phyloP scores from a whole-genome alignment of 2,113 vertebrate species.

The Carassius auratus region DNA sequence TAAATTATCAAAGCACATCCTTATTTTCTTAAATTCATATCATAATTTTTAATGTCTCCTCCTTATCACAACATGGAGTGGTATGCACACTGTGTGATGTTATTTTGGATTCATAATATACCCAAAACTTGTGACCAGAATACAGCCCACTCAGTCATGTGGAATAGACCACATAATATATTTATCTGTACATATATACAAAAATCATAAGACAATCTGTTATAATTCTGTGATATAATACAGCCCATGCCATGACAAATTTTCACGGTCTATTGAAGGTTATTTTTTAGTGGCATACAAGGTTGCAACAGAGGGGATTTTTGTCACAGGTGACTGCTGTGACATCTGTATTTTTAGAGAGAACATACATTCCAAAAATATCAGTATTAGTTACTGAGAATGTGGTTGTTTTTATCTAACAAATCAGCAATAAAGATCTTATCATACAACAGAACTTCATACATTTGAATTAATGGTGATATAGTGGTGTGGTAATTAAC shows the following conservation, averaged over 20 bases:
- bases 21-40: neutral
- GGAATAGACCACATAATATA: neutral
- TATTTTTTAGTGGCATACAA: conserved; percentile 59
- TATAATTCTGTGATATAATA: neutral
- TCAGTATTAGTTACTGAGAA: neutral
- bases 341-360: conserved; percentile 41
- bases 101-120: conserved; percentile 22
- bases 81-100: neutral
- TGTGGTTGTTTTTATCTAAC: neutral
- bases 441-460: neutral
- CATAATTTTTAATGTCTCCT: neutral
- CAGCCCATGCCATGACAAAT: conserved; percentile 11
- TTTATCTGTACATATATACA: neutral
- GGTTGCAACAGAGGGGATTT: conserved; percentile 57
- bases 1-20: neutral
- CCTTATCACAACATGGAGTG: neutral
- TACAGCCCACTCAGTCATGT: conserved; percentile 17
- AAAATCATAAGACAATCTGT: conserved; percentile 15
- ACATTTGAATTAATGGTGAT: neutral
- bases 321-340: conserved; percentile 50
- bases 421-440: neutral
- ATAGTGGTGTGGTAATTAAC: neutral
- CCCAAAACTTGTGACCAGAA: conserved; percentile 14
- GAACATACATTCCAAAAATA: neutral
- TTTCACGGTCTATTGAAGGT: conserved; percentile 72